Conservation (phyloP, 2,113 vertebrate genomes). For the Oryctolagus cuniculus region DNA sequence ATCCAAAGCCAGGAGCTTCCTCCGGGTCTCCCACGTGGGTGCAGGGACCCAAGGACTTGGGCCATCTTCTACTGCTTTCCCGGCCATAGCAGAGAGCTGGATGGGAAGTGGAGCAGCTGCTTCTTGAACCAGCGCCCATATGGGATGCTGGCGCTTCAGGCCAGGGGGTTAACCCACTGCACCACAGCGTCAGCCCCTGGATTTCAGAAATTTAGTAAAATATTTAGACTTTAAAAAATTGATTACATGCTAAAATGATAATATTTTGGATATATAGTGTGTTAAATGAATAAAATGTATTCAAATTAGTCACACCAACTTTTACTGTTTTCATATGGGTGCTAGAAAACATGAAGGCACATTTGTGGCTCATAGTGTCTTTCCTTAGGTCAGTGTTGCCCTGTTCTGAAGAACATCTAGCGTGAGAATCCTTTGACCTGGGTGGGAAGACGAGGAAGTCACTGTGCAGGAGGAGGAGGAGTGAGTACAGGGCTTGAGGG, state of each 20-base stretch:
- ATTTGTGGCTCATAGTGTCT: neutral
- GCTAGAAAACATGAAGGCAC: neutral
- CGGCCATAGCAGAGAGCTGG: too few species aligned
- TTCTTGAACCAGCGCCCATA: too few species aligned
- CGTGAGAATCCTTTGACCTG: neutral
- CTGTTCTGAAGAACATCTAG: neutral
- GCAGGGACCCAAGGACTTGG: too few species aligned
- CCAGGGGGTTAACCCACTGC: too few species aligned
- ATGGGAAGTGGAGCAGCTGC: too few species aligned
- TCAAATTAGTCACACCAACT: neutral
- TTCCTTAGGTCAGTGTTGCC: neutral
- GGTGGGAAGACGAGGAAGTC: neutral
- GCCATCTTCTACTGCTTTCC: too few species aligned
- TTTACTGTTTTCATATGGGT: neutral
- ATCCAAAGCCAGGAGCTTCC: too few species aligned
- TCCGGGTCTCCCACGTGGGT: too few species aligned
- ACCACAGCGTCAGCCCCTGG: too few species aligned
- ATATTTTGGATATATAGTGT: neutral
- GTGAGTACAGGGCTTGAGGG: neutral
- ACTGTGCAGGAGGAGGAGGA: neutral
- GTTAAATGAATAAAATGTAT: neutral
- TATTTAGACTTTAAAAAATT: too few species aligned
- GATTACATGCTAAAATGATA: neutral
- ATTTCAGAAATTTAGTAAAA: too few species aligned
- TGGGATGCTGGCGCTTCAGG: too few species aligned